A percentile compares a stretch with the other conserved stretches of the same genome.
These are phyloP conservation scores for Centropyge bicolor DNA, from an alignment of 2,797 vertebrate species.

Conservation along the genomic window DNA sequence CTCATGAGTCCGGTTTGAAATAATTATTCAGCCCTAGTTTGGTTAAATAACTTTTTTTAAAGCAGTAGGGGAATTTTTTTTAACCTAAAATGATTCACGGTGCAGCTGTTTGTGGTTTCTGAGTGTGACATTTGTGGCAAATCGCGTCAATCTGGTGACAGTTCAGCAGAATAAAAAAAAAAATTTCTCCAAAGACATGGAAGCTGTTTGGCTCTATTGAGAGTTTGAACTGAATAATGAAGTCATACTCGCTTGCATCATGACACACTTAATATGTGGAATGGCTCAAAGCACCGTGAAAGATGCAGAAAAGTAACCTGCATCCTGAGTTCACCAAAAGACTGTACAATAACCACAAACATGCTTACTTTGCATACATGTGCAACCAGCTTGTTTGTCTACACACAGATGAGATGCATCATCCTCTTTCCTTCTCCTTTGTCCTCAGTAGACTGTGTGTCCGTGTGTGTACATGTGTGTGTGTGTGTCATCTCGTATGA, in stretches of 20 bases:
- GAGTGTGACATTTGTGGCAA: too few relatives aligned
- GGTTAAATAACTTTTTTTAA: not conserved
- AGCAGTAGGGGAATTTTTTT: too few relatives aligned
- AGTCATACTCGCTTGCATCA: too few relatives aligned
- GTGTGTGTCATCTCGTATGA: slow-evolving; percentile 40
- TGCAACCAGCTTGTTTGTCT: not conserved
- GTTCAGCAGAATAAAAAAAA: not conserved
- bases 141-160: too few relatives aligned
- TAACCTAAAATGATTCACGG: too few relatives aligned
- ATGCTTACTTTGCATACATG: not conserved
- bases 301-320: not conserved
- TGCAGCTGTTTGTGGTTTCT: too few relatives aligned
- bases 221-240: too few relatives aligned
- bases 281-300: not conserved
- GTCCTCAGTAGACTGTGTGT: not conserved
- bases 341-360: not conserved
- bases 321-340: not conserved
- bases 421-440: not conserved
- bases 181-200: too few relatives aligned
- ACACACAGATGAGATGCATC: not conserved
- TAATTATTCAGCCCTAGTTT: not conserved
- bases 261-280: too few relatives aligned
- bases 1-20: not conserved
- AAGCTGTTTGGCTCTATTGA: too few relatives aligned
- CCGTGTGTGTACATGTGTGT: slow-evolving; percentile 1